These are phyloP conservation scores for Alces alces DNA, from an alignment of 2,113 vertebrate species.

Conservation along the genomic window DNA sequence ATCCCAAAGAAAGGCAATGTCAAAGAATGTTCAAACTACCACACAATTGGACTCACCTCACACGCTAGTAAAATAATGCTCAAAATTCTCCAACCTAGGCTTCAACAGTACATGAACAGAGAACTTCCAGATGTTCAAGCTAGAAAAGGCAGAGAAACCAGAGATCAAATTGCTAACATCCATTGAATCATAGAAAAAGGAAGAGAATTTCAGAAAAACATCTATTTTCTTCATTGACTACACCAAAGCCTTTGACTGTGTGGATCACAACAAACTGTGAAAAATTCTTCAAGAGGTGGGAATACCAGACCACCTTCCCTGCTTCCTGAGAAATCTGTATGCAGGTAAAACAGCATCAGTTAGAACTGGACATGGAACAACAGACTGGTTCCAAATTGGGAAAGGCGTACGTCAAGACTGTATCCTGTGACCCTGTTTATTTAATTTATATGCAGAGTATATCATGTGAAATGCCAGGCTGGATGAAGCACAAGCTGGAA, in stretches of 20 bases:
- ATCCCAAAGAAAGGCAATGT: not conserved
- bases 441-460: not conserved
- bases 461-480: not conserved
- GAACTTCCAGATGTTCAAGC: not conserved
- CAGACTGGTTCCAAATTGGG: not conserved
- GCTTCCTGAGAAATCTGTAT: not conserved
- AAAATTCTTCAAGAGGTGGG: not conserved
- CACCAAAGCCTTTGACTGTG: not conserved
- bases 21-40: not conserved
- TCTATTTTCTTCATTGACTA: not conserved
- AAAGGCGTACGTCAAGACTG: not conserved
- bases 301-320: not conserved
- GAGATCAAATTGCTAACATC: not conserved
- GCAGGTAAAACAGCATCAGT: not conserved
- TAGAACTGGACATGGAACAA: not conserved
- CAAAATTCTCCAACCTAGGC: not conserved
- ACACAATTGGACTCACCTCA: not conserved
- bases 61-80: not conserved
- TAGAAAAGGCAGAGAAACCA: not conserved
- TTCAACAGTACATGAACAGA: not conserved
- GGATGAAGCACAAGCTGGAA: not conserved
- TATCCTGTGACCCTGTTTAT: not conserved
- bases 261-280: not conserved
- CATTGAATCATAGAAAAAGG: not conserved
- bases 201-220: not conserved